phyloP scores from a whole-genome alignment of 2,113 vertebrate genomes.

The Sialia sialis region DNA sequence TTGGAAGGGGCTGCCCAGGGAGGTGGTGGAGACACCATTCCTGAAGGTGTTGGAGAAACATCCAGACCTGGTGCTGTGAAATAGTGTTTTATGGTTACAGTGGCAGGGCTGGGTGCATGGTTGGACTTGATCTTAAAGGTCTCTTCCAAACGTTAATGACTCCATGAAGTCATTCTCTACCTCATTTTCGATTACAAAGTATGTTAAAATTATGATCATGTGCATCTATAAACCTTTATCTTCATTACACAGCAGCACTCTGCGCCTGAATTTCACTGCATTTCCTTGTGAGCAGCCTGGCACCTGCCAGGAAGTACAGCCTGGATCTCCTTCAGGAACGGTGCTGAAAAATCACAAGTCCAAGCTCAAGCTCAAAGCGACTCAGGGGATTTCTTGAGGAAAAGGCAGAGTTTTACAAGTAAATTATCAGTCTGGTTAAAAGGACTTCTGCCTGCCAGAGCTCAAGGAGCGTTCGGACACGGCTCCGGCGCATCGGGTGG shows the following conservation, averaged over 20 bases:
- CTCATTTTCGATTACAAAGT: neutral
- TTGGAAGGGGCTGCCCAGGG: neutral
- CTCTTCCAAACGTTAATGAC: neutral
- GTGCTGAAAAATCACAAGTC: neutral
- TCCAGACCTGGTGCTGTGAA: accelerated
- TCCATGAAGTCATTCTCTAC: neutral
- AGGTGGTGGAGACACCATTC: neutral
- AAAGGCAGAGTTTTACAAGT: neutral
- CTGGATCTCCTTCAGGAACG: neutral
- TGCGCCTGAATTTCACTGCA: no score
- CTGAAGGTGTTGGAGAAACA: neutral
- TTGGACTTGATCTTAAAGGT: neutral
- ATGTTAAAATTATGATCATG: neutral
- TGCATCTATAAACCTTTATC: neutral
- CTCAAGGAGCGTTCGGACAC: no score
- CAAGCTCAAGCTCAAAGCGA: neutral
- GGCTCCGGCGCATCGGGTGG: accelerated
- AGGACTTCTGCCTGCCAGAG: no score
- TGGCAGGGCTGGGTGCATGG: neutral
- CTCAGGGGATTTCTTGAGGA: neutral
- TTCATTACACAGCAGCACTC: neutral
- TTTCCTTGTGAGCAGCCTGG: neutral
- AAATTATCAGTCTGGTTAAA: neutral
- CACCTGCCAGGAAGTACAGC: neutral
- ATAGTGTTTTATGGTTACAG: neutral